These are phyloP conservation scores for Bombus huntii DNA, from an alignment of 1,140 invertebrate genomes.

Conservation along the genomic window DNA sequence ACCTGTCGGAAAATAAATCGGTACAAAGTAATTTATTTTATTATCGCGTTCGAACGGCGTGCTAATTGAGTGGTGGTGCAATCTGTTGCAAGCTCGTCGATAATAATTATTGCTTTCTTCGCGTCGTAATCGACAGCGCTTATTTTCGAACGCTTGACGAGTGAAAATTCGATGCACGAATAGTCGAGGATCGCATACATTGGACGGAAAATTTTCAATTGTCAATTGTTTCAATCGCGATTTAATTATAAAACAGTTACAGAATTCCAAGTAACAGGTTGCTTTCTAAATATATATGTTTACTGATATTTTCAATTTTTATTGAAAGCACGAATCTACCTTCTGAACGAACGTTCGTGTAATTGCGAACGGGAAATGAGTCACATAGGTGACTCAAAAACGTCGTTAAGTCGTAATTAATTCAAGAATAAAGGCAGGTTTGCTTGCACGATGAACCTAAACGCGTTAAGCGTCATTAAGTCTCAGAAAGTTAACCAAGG, in stretches of 20 bases:
- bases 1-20: neutral
- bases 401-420: conserved; percentile 9
- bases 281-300: too few species aligned
- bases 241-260: neutral
- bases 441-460: neutral
- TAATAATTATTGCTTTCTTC: conserved; percentile 7
- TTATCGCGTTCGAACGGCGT: neutral
- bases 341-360: neutral
- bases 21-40: conserved; percentile 1
- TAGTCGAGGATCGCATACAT: neutral
- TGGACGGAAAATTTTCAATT: neutral
- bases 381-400: neutral
- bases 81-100: neutral
- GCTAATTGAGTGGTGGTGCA: neutral
- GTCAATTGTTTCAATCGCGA: neutral
- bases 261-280: neutral
- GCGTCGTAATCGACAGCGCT: neutral
- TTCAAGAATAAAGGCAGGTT: conserved; percentile 6
- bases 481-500: conserved; percentile 11
- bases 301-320: neutral
- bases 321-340: neutral
- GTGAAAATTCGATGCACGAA: neutral
- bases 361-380: neutral
- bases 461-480: neutral
- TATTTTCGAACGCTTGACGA: neutral